Conservation (phyloP, 2,888 invertebrate genomes). For the Nineta flava region DNA sequence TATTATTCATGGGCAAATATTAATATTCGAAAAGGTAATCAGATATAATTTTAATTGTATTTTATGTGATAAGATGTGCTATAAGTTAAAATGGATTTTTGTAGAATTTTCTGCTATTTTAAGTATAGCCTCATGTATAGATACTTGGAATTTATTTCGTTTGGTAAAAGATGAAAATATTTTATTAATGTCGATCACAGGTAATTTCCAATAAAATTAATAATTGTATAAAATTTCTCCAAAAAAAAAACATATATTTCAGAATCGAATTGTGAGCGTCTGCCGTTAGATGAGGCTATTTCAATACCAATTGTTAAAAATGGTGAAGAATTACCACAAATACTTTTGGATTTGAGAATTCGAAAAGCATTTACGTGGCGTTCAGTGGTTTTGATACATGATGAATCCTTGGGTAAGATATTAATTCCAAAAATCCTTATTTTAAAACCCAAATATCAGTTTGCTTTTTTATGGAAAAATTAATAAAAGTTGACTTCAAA, state of each 20-base stretch:
- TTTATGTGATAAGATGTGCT: background rate
- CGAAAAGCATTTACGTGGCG: constrained; percentile 52
- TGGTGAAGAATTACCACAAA: constrained; percentile 61
- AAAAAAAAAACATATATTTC: background rate
- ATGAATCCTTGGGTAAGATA: constrained; percentile 50
- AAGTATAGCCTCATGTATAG: constrained; percentile 55
- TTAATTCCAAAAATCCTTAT: background rate
- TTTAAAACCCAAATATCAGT: background rate
- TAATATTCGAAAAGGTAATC: constrained; percentile 50
- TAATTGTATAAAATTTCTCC: background rate
- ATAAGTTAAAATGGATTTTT: no score
- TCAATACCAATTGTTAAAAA: constrained; percentile 51
- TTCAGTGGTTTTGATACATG: constrained; percentile 53
- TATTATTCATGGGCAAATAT: constrained; percentile 52
- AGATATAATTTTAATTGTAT: background rate
- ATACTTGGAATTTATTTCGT: constrained; percentile 56
- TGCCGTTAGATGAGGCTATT: constrained; percentile 49
- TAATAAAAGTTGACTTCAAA: no score
- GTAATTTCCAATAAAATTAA: constrained; percentile 19
- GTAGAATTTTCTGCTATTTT: constrained; percentile 57
- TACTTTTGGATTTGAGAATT: constrained; percentile 57
- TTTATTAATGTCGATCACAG: constrained; percentile 55
- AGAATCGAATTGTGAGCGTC: constrained; percentile 63
- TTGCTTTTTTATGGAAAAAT: background rate
- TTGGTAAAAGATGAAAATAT: constrained; percentile 45